These are phyloP conservation scores for Aramus guarauna DNA, from an alignment of 2,113 vertebrate genomes.

Conservation along the genomic window DNA sequence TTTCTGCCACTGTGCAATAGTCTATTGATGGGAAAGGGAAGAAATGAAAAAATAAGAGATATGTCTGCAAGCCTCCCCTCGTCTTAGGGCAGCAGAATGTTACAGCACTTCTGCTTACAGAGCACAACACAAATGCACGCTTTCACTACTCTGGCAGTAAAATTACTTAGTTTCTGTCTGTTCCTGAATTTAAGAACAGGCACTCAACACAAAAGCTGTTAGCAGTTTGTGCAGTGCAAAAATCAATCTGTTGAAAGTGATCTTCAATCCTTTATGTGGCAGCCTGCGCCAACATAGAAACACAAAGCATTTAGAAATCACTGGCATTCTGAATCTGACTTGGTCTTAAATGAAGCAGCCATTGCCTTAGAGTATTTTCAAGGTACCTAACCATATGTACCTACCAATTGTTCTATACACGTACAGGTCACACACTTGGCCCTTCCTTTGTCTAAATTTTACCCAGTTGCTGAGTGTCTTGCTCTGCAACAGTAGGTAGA, in stretches of 20 bases:
- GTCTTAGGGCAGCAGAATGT: not conserved
- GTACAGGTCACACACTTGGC: not conserved
- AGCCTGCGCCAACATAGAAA: not conserved
- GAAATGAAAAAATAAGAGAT: not conserved
- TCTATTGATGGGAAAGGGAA: slow-evolving; percentile 68
- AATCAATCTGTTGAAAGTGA: not conserved
- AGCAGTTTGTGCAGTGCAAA: not conserved
- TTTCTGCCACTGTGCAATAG: slow-evolving; percentile 95
- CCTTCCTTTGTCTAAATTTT: not conserved
- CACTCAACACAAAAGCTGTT: not conserved
- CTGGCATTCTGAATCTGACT: not conserved
- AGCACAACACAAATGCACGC: not conserved
- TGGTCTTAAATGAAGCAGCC: not conserved
- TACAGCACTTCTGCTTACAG: not conserved
- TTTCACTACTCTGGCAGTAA: not conserved
- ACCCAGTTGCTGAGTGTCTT: not conserved
- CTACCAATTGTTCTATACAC: not conserved
- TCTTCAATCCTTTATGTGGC: not conserved
- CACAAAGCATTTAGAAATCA: not conserved
- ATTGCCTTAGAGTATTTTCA: not conserved
- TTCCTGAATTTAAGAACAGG: not conserved
- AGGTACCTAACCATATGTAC: not conserved
- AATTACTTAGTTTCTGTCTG: not conserved
- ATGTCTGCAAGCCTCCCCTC: not conserved
- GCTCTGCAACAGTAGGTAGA: not conserved